A percentile compares a stretch with the other conserved stretches of the same genome.
phyloP scores from a whole-genome alignment of 92 coral and sea anemone species.

The Phenganax subtilis region DNA sequence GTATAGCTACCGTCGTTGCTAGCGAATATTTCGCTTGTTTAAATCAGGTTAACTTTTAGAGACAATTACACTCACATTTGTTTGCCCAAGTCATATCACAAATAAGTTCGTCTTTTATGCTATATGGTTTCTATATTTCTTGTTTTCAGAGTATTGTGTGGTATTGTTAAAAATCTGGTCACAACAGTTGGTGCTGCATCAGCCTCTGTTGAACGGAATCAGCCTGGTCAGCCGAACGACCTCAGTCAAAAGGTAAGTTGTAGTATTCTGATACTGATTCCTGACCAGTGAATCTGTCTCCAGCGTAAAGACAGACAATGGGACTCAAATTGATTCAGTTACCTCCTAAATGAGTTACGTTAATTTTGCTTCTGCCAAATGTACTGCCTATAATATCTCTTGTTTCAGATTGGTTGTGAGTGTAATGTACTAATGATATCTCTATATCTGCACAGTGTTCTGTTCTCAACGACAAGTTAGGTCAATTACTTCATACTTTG shows the following conservation, averaged over 20 bases:
- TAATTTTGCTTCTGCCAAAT: too few species aligned
- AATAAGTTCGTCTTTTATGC: too few species aligned
- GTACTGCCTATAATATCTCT: too few species aligned
- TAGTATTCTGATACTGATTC: not conserved
- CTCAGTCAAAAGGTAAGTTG: conserved; percentile 64
- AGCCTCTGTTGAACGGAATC: conserved; percentile 66
- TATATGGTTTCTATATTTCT: not conserved
- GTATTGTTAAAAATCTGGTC: conserved; percentile 92
- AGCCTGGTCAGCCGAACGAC: conserved; percentile 67
- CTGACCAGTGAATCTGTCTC: not conserved
- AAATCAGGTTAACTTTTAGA: too few species aligned
- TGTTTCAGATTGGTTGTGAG: too few species aligned
- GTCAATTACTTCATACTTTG: conserved; percentile 71
- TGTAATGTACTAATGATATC: not conserved
- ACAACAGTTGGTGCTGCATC: conserved; percentile 92
- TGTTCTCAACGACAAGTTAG: conserved; percentile 83
- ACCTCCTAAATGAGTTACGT: too few species aligned
- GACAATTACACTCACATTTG: too few species aligned
- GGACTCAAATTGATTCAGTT: not conserved
- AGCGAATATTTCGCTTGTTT: too few species aligned
- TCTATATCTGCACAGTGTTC: conserved; percentile 56
- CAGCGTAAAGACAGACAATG: not conserved
- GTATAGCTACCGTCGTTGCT: too few species aligned
- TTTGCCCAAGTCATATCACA: too few species aligned
- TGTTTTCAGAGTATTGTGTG: conserved; percentile 73